phyloP scores from a whole-genome alignment of 2,797 vertebrate species.

The Tenualosa ilisha region DNA sequence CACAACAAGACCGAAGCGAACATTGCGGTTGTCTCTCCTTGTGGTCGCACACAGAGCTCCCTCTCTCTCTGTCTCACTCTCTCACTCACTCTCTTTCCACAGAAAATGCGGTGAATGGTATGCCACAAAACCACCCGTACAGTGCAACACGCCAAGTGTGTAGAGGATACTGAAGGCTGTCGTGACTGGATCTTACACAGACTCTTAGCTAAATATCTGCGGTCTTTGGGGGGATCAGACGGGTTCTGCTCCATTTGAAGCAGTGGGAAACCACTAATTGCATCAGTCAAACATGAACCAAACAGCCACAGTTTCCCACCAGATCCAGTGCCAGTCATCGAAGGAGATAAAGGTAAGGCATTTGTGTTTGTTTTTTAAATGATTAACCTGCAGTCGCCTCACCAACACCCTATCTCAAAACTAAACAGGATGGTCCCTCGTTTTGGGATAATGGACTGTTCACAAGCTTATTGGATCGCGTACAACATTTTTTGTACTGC shows the following conservation, averaged over 20 bases:
- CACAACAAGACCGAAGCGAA: background rate
- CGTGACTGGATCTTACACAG: background rate
- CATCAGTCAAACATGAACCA: constrained; percentile 83
- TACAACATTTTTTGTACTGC: background rate
- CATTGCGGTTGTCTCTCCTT: constrained; percentile 8
- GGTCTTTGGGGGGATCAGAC: background rate
- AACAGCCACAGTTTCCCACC: constrained; percentile 89
- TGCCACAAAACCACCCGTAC: constrained; percentile 1
- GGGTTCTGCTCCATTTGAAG: constrained; percentile 2
- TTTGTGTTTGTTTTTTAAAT: background rate
- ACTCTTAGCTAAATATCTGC: background rate
- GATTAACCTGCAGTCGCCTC: background rate
- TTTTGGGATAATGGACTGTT: background rate
- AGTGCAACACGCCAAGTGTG: constrained; percentile 10
- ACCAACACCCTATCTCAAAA: background rate
- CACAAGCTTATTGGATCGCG: background rate
- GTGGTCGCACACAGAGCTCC: background rate
- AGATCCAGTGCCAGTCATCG: constrained; percentile 86
- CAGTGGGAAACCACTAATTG: constrained; percentile 16
- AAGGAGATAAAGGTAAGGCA: constrained; percentile 84
- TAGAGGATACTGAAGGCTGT: background rate
- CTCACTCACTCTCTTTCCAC: background rate
- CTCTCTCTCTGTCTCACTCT: background rate
- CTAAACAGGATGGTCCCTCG: background rate
- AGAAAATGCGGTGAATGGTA: constrained; percentile 21